Base-by-base conservation (phyloP, 2,113 vertebrate genomes). In the Microtus ochrogaster region DNA sequence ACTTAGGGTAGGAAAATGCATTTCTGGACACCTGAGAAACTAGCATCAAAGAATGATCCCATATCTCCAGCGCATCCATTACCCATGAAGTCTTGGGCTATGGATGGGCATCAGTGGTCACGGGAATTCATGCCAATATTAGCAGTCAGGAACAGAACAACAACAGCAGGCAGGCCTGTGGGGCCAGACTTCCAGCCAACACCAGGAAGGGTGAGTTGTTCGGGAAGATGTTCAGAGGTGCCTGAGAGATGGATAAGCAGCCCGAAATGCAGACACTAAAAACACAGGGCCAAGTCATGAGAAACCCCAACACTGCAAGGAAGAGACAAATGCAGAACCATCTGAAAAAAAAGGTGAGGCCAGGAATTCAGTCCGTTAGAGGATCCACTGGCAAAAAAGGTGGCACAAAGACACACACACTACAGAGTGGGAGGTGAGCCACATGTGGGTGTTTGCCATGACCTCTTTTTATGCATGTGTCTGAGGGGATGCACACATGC, bases 181-280 rank as follows among this genome's bases (percentile, higher is more conserved):
- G 73, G 30, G 36, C 39, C 26, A 6, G 22, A 17, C 9, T 44
- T 63, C 58, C 81, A 41, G 7, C 81, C 39, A 19, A 84, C 81
- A 84, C 58, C 79, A 7, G 3, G 24, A 17, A 55, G 16, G 36
- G 47, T 13, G 49, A n/a, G 39, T 61, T 8, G 9, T n/a, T 76
- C 47, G 2, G 14, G 21, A 47, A 73, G 65, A 24, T 0, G 28
- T 33, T 41, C 21, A 52, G 21, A 84, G 63, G 41, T 13, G 4
- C 22, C 7, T 0, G 4, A 47, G 58, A 58, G 1, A 65, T 17
- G 26, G 19, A 49, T 14, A 5, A 58, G 74, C 24, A 7, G 4
- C 33, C 11, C 1, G 0, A 58, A 28, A 81, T 2, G 2, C 3
- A 14, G 17, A 4, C 0, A 1, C 16, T 12, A 30, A 85, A 74